Percentiles rank a stretch among this genome's conserved stretches.
Evolutionary conservation across 2,113 vertebrate genomes (phyloP).

Genomic region (Leptobrachium leishanense): DNA sequence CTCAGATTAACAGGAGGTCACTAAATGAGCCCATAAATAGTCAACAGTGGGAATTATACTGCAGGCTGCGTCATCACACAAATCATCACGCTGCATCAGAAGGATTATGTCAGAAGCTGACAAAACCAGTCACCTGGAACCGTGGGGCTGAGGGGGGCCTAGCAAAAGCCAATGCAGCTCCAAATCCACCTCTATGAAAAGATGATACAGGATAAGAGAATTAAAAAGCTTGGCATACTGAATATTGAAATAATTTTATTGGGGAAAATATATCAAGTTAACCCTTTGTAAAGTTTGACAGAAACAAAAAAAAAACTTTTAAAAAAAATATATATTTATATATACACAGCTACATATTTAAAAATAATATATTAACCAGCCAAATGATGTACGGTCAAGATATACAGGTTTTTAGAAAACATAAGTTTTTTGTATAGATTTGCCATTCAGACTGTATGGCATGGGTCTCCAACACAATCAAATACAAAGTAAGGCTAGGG

Average conservation of each 20-base stretch:
- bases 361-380: no score
- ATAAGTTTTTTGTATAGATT: no score
- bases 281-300: background rate
- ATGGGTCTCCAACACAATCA: no score
- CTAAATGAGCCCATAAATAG: slow-evolving; percentile 26
- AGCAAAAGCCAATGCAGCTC: background rate
- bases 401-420: no score
- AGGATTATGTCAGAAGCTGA: slow-evolving; percentile 1
- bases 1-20: slow-evolving; percentile 41
- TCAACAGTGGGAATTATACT: slow-evolving; percentile 22
- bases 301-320: no score
- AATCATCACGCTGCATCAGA: background rate
- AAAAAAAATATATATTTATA: no score
- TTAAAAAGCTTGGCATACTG: background rate
- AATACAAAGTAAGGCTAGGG: no score
- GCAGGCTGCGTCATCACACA: background rate
- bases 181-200: background rate
- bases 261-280: background rate
- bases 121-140: background rate
- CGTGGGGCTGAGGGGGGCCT: background rate
- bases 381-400: no score
- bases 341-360: no score
- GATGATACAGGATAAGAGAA: background rate
- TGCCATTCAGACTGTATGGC: no score
- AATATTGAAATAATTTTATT: no score